Conservation (phyloP, 1,140 invertebrate species). For the Eufriesea mexicana region DNA sequence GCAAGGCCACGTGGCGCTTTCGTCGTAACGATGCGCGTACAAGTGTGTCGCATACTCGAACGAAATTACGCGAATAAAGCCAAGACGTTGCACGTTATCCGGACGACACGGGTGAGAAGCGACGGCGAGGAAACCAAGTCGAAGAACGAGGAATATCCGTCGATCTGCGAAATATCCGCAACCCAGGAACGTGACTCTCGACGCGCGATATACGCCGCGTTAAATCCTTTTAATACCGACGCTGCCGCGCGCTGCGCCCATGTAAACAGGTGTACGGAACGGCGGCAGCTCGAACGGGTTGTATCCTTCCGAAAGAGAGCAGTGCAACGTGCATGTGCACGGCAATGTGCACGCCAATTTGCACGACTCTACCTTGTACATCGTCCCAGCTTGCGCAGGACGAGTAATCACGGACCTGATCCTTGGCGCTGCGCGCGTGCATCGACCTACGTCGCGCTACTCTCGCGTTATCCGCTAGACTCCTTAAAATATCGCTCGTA, state of each 20-base stretch:
- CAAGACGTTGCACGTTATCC: background rate
- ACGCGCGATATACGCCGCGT: constrained; percentile 21
- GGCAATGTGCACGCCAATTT: constrained; percentile 31
- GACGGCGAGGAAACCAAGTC: no score
- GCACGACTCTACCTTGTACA: background rate
- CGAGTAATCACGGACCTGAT: background rate
- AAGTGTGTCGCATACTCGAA: constrained; percentile 9
- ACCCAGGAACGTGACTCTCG: background rate
- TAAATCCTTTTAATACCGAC: constrained; percentile 38
- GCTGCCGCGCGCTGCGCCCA: background rate
- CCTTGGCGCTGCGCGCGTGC: background rate
- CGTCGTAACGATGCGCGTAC: background rate
- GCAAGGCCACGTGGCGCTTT: constrained; percentile 28
- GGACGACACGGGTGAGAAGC: background rate
- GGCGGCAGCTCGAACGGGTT: constrained; percentile 24
- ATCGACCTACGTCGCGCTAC: background rate
- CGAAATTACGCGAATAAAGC: background rate
- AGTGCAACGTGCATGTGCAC: constrained; percentile 8
- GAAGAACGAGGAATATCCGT: background rate
- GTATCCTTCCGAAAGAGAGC: constrained; percentile 37
- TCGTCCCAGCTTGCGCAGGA: constrained; percentile 5
- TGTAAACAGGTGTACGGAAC: constrained; percentile 50
- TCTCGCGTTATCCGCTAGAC: background rate
- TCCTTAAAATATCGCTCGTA: background rate
- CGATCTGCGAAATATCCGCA: background rate